Evolutionary conservation across 2,797 vertebrate genomes (phyloP).

Genomic region (Balearica regulorum): DNA sequence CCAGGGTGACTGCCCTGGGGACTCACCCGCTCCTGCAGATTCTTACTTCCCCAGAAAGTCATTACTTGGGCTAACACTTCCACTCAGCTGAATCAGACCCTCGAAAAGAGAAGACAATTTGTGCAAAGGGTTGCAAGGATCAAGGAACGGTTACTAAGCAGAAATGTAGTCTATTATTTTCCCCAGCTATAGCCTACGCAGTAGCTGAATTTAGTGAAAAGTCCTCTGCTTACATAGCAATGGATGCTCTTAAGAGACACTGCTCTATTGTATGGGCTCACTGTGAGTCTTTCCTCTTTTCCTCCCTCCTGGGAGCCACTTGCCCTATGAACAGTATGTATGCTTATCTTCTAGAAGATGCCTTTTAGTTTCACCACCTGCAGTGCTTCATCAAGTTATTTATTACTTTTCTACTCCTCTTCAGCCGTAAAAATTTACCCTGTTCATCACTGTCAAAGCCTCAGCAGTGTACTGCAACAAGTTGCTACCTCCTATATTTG

Average conservation of each 20-base stretch:
- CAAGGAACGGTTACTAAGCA: not conserved
- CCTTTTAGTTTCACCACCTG: not conserved
- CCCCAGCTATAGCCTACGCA: not conserved
- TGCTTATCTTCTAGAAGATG: not conserved
- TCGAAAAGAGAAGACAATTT: not conserved
- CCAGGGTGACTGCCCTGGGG: not conserved
- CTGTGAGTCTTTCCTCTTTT: not conserved
- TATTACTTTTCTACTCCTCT: not conserved
- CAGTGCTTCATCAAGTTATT: not conserved
- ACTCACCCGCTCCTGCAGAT: not conserved
- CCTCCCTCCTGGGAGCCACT: not conserved
- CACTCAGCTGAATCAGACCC: conserved; percentile 10
- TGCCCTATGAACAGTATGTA: not conserved
- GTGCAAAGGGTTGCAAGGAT: not conserved
- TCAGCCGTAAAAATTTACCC: not conserved
- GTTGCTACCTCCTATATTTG: accelerated
- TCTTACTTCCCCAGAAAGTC: not conserved
- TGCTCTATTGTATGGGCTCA: not conserved
- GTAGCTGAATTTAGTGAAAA: not conserved
- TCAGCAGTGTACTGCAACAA: not conserved
- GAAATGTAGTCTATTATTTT: not conserved
- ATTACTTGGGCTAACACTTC: not conserved
- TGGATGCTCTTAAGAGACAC: not conserved
- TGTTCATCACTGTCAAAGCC: not conserved
- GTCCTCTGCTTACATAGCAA: not conserved